Conservation (phyloP, 2,797 vertebrate genomes). For the Lates japonicus region DNA sequence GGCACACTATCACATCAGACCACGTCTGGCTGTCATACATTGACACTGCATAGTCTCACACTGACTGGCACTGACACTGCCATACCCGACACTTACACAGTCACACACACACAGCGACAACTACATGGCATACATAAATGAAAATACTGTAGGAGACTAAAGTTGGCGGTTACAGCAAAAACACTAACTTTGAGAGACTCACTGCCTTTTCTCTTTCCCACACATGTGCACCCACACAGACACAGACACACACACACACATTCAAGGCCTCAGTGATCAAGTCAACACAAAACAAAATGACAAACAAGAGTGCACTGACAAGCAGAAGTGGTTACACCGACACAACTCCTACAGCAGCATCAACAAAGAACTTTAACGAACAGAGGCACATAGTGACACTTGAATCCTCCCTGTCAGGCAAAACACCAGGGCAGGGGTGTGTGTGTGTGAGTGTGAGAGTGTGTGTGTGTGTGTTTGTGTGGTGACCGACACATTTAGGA, state of each 20-base stretch:
- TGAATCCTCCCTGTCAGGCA: constrained; percentile 45
- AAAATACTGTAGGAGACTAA: constrained; percentile 55
- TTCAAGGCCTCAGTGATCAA: constrained; percentile 42
- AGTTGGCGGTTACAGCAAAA: constrained; percentile 53
- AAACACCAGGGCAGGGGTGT: constrained; percentile 21
- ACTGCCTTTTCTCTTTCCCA: constrained; percentile 11
- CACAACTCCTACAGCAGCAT: constrained; percentile 39
- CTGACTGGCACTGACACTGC: constrained; percentile 72
- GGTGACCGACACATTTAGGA: constrained; percentile 59
- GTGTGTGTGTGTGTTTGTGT: background rate
- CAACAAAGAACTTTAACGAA: constrained; percentile 40
- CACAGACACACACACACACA: constrained; percentile 17
- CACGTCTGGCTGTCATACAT: constrained; percentile 67
- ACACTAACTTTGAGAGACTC: constrained; percentile 44
- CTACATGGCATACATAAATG: constrained; percentile 56
- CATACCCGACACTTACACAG: constrained; percentile 49
- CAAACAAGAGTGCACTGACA: constrained; percentile 53
- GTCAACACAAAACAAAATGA: constrained; percentile 52
- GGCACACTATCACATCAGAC: constrained; percentile 65
- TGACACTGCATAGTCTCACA: constrained; percentile 57
- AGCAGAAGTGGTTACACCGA: constrained; percentile 44
- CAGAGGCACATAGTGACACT: constrained; percentile 26
- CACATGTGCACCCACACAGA: constrained; percentile 2
- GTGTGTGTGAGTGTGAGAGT: background rate
- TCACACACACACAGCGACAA: constrained; percentile 46